Evolutionary conservation across 2,113 vertebrate species (phyloP).

Genomic region (Nyctereutes procyonoides): DNA sequence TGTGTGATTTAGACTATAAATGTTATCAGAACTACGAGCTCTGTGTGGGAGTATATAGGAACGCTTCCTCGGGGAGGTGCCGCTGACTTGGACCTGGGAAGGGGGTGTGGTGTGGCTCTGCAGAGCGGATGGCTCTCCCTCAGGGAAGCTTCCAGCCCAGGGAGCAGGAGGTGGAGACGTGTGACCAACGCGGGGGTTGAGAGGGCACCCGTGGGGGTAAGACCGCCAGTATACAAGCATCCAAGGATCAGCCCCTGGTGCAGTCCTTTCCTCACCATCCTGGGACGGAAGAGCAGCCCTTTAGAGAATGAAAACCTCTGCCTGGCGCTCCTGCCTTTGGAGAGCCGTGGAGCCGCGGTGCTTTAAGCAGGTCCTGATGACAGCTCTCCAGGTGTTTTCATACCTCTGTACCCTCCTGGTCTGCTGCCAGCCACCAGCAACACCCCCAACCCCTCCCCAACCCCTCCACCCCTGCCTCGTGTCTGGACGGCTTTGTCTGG

Average conservation of each 20-base stretch:
- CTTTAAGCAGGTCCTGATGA: background rate
- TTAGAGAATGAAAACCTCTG: background rate
- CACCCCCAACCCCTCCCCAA: rapidly evolving
- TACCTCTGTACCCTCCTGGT: rapidly evolving
- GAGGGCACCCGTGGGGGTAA: too few species aligned
- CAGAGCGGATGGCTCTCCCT: background rate
- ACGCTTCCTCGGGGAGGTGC: slow-evolving; percentile 15
- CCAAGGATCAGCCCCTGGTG: background rate
- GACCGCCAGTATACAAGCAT: background rate
- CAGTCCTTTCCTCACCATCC: background rate
- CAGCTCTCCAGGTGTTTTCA: rapidly evolving
- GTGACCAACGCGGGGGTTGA: background rate
- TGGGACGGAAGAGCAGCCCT: background rate
- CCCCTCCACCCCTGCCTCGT: rapidly evolving
- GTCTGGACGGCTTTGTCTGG: background rate
- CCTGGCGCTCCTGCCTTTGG: background rate
- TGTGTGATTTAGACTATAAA: slow-evolving; percentile 79
- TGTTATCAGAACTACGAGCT: slow-evolving; percentile 75
- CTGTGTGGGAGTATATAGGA: slow-evolving; percentile 69
- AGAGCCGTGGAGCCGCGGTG: background rate
- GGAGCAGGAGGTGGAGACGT: background rate
- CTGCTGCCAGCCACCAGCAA: too few species aligned
- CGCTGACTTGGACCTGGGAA: background rate
- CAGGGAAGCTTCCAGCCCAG: background rate
- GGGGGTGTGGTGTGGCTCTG: background rate